Evolutionary conservation across 2,113 vertebrate species (phyloP).

Genomic region (Pollimyrus isidori): DNA sequence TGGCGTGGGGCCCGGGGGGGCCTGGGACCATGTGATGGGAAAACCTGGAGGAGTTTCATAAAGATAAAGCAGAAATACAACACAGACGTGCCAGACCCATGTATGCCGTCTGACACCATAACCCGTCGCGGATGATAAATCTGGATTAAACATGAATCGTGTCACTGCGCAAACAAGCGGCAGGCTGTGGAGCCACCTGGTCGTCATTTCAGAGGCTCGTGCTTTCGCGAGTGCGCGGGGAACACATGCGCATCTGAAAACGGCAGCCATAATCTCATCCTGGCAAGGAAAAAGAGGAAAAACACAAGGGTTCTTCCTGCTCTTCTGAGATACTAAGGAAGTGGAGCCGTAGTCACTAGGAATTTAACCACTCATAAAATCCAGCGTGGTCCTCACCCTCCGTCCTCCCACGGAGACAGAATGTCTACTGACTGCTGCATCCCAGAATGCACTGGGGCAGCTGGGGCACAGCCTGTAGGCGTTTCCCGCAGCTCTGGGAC

Average conservation of each 20-base stretch:
- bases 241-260: neutral
- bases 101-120: neutral
- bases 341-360: neutral
- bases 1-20: conserved; percentile 89
- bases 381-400: neutral
- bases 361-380: neutral
- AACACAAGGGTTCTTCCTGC: neutral
- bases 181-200: neutral
- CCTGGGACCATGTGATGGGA: conserved; percentile 98
- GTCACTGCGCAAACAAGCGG: neutral
- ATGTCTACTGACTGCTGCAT: neutral
- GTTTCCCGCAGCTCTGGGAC: neutral
- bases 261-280: neutral
- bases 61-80: neutral
- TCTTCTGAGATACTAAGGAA: neutral
- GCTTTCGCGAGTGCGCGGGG: neutral
- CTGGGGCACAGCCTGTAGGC: neutral
- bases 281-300: neutral
- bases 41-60: conserved; percentile 68
- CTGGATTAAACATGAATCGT: neutral
- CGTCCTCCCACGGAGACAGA: neutral
- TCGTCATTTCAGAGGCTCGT: neutral
- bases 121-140: neutral
- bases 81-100: neutral
- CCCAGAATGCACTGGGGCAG: neutral